Evolutionary conservation across 64 coral and sea anemone genomes (phyloP).

Genomic region (Catalaphyllia jardinei): DNA sequence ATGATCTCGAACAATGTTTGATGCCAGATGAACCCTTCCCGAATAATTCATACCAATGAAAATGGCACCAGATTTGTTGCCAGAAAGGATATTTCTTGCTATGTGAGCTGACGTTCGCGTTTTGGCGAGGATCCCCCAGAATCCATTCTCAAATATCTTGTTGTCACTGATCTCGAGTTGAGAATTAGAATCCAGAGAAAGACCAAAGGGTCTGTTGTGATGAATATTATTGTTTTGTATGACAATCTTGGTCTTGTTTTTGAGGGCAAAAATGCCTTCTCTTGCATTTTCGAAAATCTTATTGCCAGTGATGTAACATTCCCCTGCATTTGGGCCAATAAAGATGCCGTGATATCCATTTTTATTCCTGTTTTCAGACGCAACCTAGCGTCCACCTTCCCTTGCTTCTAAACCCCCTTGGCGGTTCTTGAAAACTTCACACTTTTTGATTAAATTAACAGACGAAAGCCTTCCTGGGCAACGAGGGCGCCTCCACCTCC

Average conservation of each 20-base stretch:
- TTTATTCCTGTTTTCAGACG: constrained; percentile 13
- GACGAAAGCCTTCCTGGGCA: neutral
- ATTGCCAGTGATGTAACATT: constrained; percentile 31
- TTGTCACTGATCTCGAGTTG: neutral
- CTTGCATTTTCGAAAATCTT: constrained; percentile 56
- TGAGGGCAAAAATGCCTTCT: constrained; percentile 40
- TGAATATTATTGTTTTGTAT: constrained; percentile 49
- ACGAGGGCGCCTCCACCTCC: constrained; percentile 55
- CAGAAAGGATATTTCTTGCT: constrained; percentile 32
- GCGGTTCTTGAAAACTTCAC: constrained; percentile 50
- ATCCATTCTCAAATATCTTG: constrained; percentile 58
- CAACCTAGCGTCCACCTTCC: constrained; percentile 60
- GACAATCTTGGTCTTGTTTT: neutral
- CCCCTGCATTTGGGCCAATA: constrained; percentile 47
- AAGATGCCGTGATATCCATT: constrained; percentile 64
- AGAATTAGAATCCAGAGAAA: neutral
- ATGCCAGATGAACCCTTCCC: constrained; percentile 32
- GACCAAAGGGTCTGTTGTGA: neutral
- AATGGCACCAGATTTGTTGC: constrained; percentile 71
- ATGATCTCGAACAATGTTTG: constrained; percentile 59
- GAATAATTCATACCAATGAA: constrained; percentile 57
- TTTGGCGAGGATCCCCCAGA: constrained; percentile 61
- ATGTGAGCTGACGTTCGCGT: constrained; percentile 32
- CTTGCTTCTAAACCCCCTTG: constrained; percentile 61
- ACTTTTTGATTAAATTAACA: constrained; percentile 35